Evolutionary conservation across 2,888 invertebrate genomes (phyloP), one percentile per base, ranked within the genome.

Genomic region (Serripes groenlandicus): DNA sequence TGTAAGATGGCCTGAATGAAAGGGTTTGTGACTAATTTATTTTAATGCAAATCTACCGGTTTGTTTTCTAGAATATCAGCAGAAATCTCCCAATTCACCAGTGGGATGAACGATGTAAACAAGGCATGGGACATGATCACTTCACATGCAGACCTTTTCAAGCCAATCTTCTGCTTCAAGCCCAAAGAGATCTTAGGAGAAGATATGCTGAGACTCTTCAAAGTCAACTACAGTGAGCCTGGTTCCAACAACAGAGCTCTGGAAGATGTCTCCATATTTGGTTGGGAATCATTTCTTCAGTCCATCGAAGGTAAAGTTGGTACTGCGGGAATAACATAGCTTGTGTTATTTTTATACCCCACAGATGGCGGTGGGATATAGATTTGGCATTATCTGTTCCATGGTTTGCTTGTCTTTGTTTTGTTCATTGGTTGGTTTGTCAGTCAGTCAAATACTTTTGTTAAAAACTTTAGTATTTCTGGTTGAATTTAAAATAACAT

Each of bases 231-330:
- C 66, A 64, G 78, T 64, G 72, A 72, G 64, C 26, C 18, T 23
- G 78, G 78, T n/a, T 78, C 78, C 26, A 78, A 78, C 54, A 52
- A 71, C 64, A 78, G 78, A 37, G 35, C 52, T 9, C 32, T 28
- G 4, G 78, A 78, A 78, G 78, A 78, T n/a, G 21, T 64, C 18
- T 49, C 78, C 26, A 60, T 78, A 3, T 78, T 66, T 78, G 72
- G 78, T 4, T 78, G 49, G 62, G 78, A 78, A 42, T 64, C 54
- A 2, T 78, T 78, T 72, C 78, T 78, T 21, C 78, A 78, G 64
- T 71, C 78, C 9, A 72, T 78, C 70, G 78, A 78, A 78, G 78
- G 78, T 78, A 78, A 66, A 64, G 15, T 77, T 11, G 66, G 66
- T 35, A 18, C 28, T 30, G 64, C 56, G 11, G 23, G n/a, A 26